A percentile compares a stretch with the other conserved stretches of the same genome.
These are phyloP conservation scores for Pegoplata infirma DNA, from an alignment of 2,888 invertebrate genomes.

Conservation along the genomic window DNA sequence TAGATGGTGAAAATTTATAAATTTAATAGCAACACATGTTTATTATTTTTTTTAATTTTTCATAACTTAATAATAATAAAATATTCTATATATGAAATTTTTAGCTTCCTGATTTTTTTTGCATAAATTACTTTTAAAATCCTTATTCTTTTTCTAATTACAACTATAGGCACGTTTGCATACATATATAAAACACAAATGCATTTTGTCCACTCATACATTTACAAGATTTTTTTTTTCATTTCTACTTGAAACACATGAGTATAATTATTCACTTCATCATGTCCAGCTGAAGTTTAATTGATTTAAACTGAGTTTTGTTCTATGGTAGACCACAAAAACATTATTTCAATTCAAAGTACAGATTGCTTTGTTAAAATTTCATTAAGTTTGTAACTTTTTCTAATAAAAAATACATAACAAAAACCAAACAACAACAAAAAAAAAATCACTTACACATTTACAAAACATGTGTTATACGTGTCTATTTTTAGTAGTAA, in stretches of 20 bases:
- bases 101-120: too few species aligned
- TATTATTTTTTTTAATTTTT: too few species aligned
- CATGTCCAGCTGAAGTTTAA: constrained; percentile 26
- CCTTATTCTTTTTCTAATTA: too few species aligned
- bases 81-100: too few species aligned
- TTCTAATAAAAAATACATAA: not conserved
- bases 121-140: too few species aligned
- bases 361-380: constrained; percentile 42
- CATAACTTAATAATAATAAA: too few species aligned
- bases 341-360: constrained; percentile 26
- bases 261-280: not conserved
- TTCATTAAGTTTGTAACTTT: constrained; percentile 6
- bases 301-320: constrained; percentile 42
- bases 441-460: not conserved
- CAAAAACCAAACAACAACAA: not conserved
- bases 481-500: not conserved
- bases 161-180: too few species aligned
- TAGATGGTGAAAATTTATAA: too few species aligned
- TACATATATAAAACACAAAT: too few species aligned
- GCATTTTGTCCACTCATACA: not conserved
- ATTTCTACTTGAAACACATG: too few species aligned
- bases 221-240: too few species aligned
- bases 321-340: constrained; percentile 37
- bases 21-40: too few species aligned
- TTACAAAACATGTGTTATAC: not conserved